Base-by-base conservation (phyloP, 2,113 vertebrate species). In the Meles meles region DNA sequence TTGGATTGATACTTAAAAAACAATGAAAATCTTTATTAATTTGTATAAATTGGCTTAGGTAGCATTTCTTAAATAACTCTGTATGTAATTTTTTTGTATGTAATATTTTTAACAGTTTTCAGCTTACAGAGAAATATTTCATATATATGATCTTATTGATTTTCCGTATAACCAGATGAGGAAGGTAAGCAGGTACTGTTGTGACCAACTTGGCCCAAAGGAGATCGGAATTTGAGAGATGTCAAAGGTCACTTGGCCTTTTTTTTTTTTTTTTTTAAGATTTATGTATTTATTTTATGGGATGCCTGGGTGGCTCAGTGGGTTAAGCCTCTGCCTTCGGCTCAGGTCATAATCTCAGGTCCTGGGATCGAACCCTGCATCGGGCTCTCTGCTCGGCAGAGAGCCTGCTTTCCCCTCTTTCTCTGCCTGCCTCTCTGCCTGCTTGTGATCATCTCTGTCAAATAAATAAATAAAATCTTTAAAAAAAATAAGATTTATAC, bases 1-100 rank as follows among this genome's bases (percentile, higher is more conserved):
- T 93, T 92, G n/a, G 44, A 90, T 87, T 79, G 79, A 61, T 86
- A 89, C 17, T 85, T 95, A 44, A 94, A 94, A 92, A 92, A 76
- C 11, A 90, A n/a, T 47, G 76, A 71, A 97, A 72, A 52, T 0
- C 79, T 79, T 79, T 42, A 72, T 95, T 92, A 83, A 69, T 69
- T 69, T 69, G 7, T 88, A 34, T 90, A 84, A 94, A 59, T 71
- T 67, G 67, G 85, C 23, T 81, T 88, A 85, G 71, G 65, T 77
- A 59, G 23, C 11, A 71, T 86, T 95, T 96, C 27, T 81, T 92
- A 90, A 49, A 11, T 83, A 72, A 86, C 31, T 82, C 52, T 63
- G 8, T 59, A 44, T 42, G 5, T 86, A 67, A 69, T 17, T 65
- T 37, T 15, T 83, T 11, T 44, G 8, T 59, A 44, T 42, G 5